A percentile compares a stretch with the other conserved stretches of the same genome.
phyloP scores from a whole-genome alignment of 1,140 invertebrate species.

The Megalonaias nervosa region DNA sequence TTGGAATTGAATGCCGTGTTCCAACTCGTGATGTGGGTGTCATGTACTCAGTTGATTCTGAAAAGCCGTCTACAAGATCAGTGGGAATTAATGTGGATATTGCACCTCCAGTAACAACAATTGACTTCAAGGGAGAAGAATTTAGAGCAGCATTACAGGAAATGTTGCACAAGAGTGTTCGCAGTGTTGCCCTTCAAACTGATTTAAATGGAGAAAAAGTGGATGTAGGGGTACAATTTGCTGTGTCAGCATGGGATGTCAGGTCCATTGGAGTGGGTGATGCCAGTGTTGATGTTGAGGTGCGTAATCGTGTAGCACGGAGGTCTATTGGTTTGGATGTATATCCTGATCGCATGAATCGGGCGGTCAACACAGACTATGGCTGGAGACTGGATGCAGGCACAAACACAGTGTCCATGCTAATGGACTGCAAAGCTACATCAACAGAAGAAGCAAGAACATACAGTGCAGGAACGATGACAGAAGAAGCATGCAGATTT shows the following conservation, averaged over 20 bases:
- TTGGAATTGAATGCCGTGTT: slow-evolving; percentile 79
- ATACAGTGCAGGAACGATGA: slow-evolving; percentile 59
- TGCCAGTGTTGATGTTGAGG: slow-evolving; percentile 62
- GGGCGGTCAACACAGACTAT: slow-evolving; percentile 56
- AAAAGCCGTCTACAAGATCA: slow-evolving; percentile 58
- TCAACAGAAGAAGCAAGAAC: slow-evolving; percentile 60
- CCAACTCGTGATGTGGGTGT: slow-evolving; percentile 76
- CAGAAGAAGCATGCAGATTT: slow-evolving; percentile 43
- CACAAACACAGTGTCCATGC: slow-evolving; percentile 59
- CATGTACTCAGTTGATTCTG: slow-evolving; percentile 57
- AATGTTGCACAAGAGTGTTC: slow-evolving; percentile 63
- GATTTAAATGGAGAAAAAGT: slow-evolving; percentile 44
- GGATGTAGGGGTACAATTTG: slow-evolving; percentile 44
- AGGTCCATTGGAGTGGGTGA: slow-evolving; percentile 58
- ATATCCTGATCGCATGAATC: slow-evolving; percentile 54
- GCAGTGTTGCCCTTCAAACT: slow-evolving; percentile 60
- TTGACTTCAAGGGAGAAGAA: slow-evolving; percentile 65
- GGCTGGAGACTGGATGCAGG: slow-evolving; percentile 60
- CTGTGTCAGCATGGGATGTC: slow-evolving; percentile 35
- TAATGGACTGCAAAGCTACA: slow-evolving; percentile 60
- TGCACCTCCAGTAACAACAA: slow-evolving; percentile 49
- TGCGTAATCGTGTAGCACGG: slow-evolving; percentile 46
- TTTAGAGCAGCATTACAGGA: slow-evolving; percentile 58
- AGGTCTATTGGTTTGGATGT: slow-evolving; percentile 57
- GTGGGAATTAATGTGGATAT: slow-evolving; percentile 66